Percentiles rank a stretch among this genome's conserved stretches.
phyloP scores from a whole-genome alignment of 2,113 vertebrate species.

The Osmerus mordax region DNA sequence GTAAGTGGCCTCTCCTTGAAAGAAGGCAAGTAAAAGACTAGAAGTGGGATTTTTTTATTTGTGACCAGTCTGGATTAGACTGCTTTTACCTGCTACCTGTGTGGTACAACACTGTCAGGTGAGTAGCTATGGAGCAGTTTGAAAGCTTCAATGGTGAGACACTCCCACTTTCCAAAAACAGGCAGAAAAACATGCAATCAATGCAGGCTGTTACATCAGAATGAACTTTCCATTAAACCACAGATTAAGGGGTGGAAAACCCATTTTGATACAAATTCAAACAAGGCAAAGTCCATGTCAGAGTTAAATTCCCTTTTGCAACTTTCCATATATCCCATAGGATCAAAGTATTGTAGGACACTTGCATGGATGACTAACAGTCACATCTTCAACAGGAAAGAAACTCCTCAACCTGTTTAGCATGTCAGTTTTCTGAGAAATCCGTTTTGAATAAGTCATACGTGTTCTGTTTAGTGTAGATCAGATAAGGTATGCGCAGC shows the following conservation, averaged over 20 bases:
- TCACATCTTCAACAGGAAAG: neutral
- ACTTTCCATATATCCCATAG: neutral
- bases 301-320: neutral
- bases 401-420: neutral
- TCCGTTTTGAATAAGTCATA: conserved; percentile 8
- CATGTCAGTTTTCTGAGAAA: conserved; percentile 17
- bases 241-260: neutral
- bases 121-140: conserved; percentile 28
- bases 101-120: neutral
- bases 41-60: conserved; percentile 1
- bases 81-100: neutral
- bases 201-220: conserved; percentile 15
- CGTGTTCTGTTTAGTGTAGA: neutral
- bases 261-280: neutral
- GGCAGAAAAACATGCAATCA: conserved; percentile 39
- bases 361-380: neutral
- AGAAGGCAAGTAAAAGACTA: conserved; percentile 3
- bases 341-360: neutral
- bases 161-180: neutral
- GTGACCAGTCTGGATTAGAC: conserved; percentile 25
- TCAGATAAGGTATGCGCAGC: conserved; percentile 9
- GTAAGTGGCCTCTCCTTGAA: neutral
- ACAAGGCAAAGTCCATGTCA: conserved; percentile 6
- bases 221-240: conserved; percentile 18
- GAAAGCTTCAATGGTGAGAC: conserved; percentile 2